A percentile compares a stretch with the other conserved stretches of the same genome.
Conservation (phyloP, 2,797 vertebrate genomes). For the Synanceia verrucosa region DNA sequence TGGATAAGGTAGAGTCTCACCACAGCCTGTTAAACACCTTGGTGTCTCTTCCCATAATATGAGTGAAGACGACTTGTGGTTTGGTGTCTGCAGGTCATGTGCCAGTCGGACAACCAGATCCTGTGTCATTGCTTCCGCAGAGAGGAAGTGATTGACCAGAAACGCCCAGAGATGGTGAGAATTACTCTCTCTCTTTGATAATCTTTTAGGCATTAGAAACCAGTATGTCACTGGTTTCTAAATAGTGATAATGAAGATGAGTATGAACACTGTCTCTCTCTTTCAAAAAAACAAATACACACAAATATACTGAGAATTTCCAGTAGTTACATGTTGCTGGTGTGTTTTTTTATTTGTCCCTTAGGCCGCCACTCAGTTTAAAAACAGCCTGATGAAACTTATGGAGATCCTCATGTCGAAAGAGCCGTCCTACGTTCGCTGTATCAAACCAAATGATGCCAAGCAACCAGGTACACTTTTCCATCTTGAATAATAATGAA, state of each 20-base stretch:
- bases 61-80: conserved; percentile 29
- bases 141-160: conserved; percentile 93
- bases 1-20: not conserved
- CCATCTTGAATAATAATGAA: not conserved
- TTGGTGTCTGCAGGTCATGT: conserved; percentile 87
- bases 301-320: not conserved
- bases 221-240: not conserved
- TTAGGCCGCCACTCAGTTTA: conserved; percentile 96
- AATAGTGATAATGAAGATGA: not conserved
- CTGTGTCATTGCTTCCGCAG: conserved; percentile 91
- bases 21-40: not conserved
- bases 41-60: not conserved
- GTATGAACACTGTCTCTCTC: not conserved
- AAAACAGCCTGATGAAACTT: conserved; percentile 93
- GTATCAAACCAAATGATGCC: conserved; percentile 96
- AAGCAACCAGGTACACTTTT: conserved; percentile 90
- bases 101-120: conserved; percentile 91
- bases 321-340: not conserved
- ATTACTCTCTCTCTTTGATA: not conserved
- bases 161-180: conserved; percentile 93
- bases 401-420: conserved; percentile 98
- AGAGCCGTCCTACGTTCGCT: conserved; percentile 96
- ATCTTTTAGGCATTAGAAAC: not conserved
- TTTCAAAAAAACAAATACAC: not conserved
- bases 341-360: not conserved